phyloP scores from a whole-genome alignment of 2,888 invertebrate species.

The Drosophila tanythrix region DNA sequence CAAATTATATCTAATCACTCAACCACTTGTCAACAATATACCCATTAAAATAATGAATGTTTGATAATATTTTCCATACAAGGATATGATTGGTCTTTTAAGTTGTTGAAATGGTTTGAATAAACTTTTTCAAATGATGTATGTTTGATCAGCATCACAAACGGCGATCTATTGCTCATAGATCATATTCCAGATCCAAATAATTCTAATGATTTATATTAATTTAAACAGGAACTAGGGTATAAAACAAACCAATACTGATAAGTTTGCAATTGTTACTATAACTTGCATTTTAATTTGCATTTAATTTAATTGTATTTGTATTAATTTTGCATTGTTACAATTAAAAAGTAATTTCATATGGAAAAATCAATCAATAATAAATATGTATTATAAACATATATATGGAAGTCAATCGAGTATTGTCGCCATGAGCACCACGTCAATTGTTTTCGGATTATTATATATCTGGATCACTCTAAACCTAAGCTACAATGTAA shows the following conservation, averaged over 20 bases:
- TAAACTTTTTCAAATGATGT: neutral
- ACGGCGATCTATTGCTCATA: neutral
- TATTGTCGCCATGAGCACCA: neutral
- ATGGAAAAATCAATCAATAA: accelerated
- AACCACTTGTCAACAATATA: neutral
- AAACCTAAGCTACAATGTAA: neutral
- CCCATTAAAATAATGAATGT: neutral
- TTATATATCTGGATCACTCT: neutral
- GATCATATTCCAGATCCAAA: neutral
- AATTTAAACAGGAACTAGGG: neutral
- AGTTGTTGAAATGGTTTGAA: neutral
- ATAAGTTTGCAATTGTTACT: no score
- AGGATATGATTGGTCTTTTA: neutral
- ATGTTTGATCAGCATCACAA: neutral
- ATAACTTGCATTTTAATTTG: no score
- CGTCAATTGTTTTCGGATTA: neutral
- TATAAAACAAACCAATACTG: neutral
- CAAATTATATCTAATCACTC: neutral
- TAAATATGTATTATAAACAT: neutral
- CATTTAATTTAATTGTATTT: no score
- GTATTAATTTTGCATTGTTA: neutral
- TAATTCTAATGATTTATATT: neutral
- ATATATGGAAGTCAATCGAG: neutral
- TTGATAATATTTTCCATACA: neutral
- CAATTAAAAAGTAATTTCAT: neutral